Conservation (phyloP, 1,140 invertebrate genomes). For the Drosophila setifemur region DNA sequence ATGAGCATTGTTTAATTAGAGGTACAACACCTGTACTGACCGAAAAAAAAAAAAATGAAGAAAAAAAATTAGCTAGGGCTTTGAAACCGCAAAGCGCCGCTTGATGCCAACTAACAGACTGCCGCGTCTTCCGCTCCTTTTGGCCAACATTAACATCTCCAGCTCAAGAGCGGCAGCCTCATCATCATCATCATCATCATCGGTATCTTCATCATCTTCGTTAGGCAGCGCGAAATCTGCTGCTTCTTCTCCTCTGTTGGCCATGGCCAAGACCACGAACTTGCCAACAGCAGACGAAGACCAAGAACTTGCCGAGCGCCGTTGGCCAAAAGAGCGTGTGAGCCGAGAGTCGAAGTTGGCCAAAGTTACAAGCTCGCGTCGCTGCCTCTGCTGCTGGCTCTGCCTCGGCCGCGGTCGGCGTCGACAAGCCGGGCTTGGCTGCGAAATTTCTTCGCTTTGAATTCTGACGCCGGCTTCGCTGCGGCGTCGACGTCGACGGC, state of each 20-base stretch:
- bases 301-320: conserved; percentile 66
- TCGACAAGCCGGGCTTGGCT: conserved; percentile 55
- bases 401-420: not conserved
- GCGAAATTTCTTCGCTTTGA: conserved; percentile 3
- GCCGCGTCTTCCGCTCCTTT: conserved; percentile 17
- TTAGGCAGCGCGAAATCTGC: conserved; percentile 53
- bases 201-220: conserved; percentile 12
- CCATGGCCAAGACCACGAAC: conserved; percentile 70
- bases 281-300: conserved; percentile 16
- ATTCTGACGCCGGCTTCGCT: conserved; percentile 4
- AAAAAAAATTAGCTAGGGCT: no score
- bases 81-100: conserved; percentile 72
- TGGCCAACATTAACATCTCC: not conserved
- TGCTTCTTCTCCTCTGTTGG: conserved; percentile 41
- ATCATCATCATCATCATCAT: conserved; percentile 12
- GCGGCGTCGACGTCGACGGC: conserved; percentile 16
- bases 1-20: conserved; percentile 73
- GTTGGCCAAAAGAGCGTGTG: conserved; percentile 53
- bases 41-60: no score
- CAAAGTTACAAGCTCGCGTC: conserved; percentile 64
- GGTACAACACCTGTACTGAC: conserved; percentile 73
- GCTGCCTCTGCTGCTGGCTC: conserved; percentile 8
- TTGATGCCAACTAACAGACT: conserved; percentile 77
- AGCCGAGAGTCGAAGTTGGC: conserved; percentile 58
- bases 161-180: conserved; percentile 32